Base-by-base conservation (phyloP, 2,797 vertebrate genomes). In the Lates japonicus region DNA sequence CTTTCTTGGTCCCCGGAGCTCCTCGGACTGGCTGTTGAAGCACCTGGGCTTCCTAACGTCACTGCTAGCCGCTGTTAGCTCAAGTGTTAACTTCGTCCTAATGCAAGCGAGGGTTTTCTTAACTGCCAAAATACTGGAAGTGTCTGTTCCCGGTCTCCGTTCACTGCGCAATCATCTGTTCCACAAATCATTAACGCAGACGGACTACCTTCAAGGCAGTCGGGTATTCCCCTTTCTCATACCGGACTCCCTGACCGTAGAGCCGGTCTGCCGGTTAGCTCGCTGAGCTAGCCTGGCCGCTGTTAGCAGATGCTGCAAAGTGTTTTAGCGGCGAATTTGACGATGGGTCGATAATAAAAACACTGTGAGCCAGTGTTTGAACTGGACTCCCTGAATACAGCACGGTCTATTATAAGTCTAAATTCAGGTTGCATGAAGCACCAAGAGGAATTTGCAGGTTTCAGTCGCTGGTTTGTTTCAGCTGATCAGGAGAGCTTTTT, bases 261-360 rank as follows among this genome's bases (percentile, higher is more conserved):
- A 41, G 2, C 11, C 58, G 19, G 52, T 20, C 46, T 22, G 29
- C 61, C 64, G 52, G 83, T 58, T 81, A 87, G 88, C 86, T 57
- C 22, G 41, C 51, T 39, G 7, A 57, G 63, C 60, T 92, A 90
- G 66, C 83, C 14, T 71, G 79, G 83, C 84, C 31, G 63, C 74
- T 46, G 74, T 37, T 80, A 85, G 70, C 86, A 82, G 81, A 74
- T 68, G 82, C 68, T 78, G 74, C 65, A 29, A 74, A 70, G 35
- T 33, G n/a, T 17, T 59, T 44, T 8, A 67, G 14, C 48, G 0
- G 19, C 44, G 37, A 4, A 11, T 48, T 35, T 20, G 8, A 46
- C n/a, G 22, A 7, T 4, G 12, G 7, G 25, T 76, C 64, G 58
- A 11, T 11, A 1, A 12, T 10, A 17, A 11, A 58, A 33, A 48